Evolutionary conservation across 2,888 invertebrate species (phyloP), one percentile per base, ranked within the genome.

Genomic region (Mantis religiosa): DNA sequence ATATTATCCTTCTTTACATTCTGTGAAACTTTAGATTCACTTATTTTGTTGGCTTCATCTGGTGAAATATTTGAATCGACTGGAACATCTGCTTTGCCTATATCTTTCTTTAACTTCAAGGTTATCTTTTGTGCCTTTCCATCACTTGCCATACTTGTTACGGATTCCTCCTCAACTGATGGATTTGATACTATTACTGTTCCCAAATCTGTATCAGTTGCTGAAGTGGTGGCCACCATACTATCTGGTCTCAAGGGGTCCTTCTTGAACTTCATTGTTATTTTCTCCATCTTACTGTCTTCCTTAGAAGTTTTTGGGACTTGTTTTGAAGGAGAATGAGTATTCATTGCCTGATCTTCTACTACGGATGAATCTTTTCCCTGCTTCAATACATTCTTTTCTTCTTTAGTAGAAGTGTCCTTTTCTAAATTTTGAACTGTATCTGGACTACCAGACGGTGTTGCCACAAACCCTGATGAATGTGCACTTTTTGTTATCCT

Each of bases 181-280:
- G 86, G 15, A 0, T 81, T 6, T 54, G 71, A 28, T 71, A 54
- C 28, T 47, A 71, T 84, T 4, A 34, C 54, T 34, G 28, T 25
- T 81, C 15, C 81, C 0, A 81, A 25, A 54, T 14, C 12, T n/a
- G 81, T 9, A 12, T 28, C 81, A n/a, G 28, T 25, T 15, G 82
- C 41, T 25, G 88, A 71, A n/a, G 88, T 88, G 7, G 88, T 81
- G n/a, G 88, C 84, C 28, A 88, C 81, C 81, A 81, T 84, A 30
- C 30, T 82, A 30, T 88, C 88, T 2, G 85, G 84, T n/a, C 84
- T 84, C 27, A n/a, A 47, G 14, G 86, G 83, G 71, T 89, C 89
- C 87, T 88, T 88, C 28, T 89, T 89, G 47, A 90, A 28, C 89
- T 90, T 90, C 71, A 90, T 71, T 28, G 89, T 90, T 83, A 90